Evolutionary conservation across 2,113 vertebrate genomes (phyloP).

Genomic region (Actenoides hombroni): DNA sequence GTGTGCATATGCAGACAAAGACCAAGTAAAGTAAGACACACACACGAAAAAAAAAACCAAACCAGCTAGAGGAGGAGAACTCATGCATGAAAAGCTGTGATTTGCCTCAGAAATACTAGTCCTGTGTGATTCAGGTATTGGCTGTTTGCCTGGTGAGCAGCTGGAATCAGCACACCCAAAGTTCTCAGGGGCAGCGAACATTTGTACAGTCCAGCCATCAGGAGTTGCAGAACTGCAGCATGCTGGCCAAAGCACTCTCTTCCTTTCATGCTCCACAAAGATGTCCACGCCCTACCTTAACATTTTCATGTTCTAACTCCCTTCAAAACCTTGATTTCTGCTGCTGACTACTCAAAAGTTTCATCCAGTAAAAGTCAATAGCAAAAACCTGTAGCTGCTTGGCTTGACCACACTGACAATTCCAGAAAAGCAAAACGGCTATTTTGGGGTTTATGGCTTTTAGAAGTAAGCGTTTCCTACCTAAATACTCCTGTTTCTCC

Average conservation of each 20-base stretch:
- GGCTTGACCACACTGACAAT: not conserved
- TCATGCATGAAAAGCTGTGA: not conserved
- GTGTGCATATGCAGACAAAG: not conserved
- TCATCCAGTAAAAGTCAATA: not conserved
- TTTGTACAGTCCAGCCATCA: not conserved
- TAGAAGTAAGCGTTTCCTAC: conserved; percentile 68
- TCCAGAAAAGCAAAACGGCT: not conserved
- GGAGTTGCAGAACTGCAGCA: not conserved
- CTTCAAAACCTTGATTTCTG: not conserved
- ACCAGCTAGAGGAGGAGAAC: not conserved
- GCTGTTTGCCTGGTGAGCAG: not conserved
- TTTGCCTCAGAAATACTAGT: not conserved
- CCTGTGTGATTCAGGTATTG: not conserved
- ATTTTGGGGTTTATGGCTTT: not conserved
- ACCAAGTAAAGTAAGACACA: not conserved
- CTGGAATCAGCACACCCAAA: not conserved
- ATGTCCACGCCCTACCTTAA: not conserved
- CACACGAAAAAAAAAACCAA: not conserved
- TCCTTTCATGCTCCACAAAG: not conserved
- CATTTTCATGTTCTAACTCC: not conserved
- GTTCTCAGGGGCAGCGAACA: not conserved
- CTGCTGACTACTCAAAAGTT: not conserved
- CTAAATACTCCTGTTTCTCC: conserved; percentile 96
- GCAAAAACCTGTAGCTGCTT: not conserved
- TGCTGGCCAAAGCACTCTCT: not conserved